Evolutionary conservation across 2,888 invertebrate genomes (phyloP).

Genomic region (Operophtera brumata): DNA sequence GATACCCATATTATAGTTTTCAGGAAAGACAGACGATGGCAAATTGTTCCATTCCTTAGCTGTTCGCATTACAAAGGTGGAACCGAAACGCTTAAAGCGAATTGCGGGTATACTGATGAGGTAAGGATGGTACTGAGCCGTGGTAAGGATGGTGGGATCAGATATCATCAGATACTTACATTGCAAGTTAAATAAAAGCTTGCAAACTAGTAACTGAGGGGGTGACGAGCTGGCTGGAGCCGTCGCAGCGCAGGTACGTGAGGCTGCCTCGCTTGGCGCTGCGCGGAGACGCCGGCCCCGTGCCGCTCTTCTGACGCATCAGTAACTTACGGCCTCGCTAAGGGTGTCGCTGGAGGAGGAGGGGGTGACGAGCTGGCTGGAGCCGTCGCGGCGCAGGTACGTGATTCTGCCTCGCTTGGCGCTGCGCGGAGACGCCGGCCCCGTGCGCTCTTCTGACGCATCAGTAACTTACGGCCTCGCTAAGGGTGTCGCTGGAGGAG

Average conservation of each 20-base stretch:
- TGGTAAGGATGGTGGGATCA: too few species aligned
- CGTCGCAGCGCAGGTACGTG: constrained; percentile 87
- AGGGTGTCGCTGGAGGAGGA: constrained; percentile 77
- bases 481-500: constrained; percentile 76
- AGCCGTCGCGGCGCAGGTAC: constrained; percentile 87
- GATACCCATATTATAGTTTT: too few species aligned
- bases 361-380: constrained; percentile 82
- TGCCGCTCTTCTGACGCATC: constrained; percentile 85
- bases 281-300: constrained; percentile 73
- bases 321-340: constrained; percentile 79
- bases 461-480: constrained; percentile 79
- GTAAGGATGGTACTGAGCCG: too few species aligned
- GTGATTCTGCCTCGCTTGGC: constrained; percentile 83
- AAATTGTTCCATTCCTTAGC: too few species aligned
- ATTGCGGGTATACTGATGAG: too few species aligned
- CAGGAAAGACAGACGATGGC: too few species aligned
- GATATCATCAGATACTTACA: too few species aligned
- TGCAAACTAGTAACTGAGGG: too few species aligned
- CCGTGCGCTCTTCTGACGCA: constrained; percentile 85
- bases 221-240: constrained; percentile 84
- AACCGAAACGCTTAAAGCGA: too few species aligned
- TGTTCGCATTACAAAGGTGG: too few species aligned
- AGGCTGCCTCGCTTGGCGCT: constrained; percentile 80
- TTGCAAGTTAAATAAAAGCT: too few species aligned
- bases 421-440: constrained; percentile 68